Conservation (phyloP, 92 coral and sea anemone species). For the Siderastrea radians region DNA sequence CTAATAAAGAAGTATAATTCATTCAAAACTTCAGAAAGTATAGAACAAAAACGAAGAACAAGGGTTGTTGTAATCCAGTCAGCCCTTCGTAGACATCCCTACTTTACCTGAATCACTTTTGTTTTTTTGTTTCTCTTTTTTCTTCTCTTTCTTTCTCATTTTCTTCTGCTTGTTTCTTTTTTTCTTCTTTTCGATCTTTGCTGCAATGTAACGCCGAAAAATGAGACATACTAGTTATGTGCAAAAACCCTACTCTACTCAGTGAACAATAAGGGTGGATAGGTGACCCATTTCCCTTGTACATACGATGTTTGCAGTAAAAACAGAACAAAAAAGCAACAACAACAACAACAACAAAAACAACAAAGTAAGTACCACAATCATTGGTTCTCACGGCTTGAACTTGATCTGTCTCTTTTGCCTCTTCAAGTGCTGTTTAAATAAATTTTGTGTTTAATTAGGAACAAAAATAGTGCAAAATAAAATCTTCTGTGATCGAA, state of each 20-base stretch:
- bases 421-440: neutral
- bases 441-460: neutral
- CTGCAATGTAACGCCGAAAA: neutral
- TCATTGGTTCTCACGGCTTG: neutral
- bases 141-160: neutral
- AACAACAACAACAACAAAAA: neutral
- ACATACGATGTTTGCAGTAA: too few species aligned
- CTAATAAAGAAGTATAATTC: too few species aligned
- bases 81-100: neutral
- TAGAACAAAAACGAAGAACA: too few species aligned
- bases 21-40: too few species aligned
- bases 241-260: too few species aligned
- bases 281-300: too few species aligned
- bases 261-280: too few species aligned
- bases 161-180: conserved; percentile 16
- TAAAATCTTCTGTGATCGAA: neutral
- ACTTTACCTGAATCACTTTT: neutral
- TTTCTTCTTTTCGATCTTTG: neutral
- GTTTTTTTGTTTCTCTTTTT: neutral
- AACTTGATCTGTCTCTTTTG: neutral
- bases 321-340: too few species aligned
- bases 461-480: too few species aligned
- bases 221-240: neutral
- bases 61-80: neutral
- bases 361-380: neutral